Evolutionary conservation across 2,888 invertebrate species (phyloP), one percentile per base, ranked within the genome.

Genomic region (Drosophila atripex): DNA sequence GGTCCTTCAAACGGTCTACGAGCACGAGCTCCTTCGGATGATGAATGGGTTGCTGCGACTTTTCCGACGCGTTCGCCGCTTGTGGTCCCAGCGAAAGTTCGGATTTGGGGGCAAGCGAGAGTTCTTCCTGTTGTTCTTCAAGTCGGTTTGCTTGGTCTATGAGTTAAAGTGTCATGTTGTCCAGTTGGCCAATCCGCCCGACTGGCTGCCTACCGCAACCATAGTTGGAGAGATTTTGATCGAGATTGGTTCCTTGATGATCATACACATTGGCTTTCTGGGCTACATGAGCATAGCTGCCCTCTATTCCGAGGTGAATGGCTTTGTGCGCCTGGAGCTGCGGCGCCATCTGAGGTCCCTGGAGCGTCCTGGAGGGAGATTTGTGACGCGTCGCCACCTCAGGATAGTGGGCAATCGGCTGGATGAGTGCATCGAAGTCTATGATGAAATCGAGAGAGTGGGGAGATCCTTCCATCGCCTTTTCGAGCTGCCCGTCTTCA

Each of bases 241-340:
- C 1, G 25, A 46, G 0, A 25, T 59, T 0, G 69, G 64, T 28
- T 43, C 64, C 2, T n/a, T 49, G 4, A 55, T 88, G 58, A 59
- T 77, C 0, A 8, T 64, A 21, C 60, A 86, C 14, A 50, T 80
- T 3, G 70, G 70, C 1, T 85, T 80, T n/a, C 30, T 86, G 32
- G 82, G 72, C 2, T 86, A 77, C 16, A 66, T 86, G 1, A 73
- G 72, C 23, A 54, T 86, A n/a, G 84, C 76, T 0, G 60, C 72
- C 1, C 71, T 86, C 0, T 86, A 80, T 16, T 64, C 54, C 12
- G 71, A 75, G 45, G 32, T 71, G 1, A 88, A 88, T 39, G 18
- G 16, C 3, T 86, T 75, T 55, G 71, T 83, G 16, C 61, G 69
- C 0, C 3, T 49, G 2, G 75, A 78, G 18, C 18, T 88, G 8